Percentiles rank a stretch among this genome's conserved stretches.
Conservation (phyloP, 2,797 vertebrate species). For the Tarsius wallacei region DNA sequence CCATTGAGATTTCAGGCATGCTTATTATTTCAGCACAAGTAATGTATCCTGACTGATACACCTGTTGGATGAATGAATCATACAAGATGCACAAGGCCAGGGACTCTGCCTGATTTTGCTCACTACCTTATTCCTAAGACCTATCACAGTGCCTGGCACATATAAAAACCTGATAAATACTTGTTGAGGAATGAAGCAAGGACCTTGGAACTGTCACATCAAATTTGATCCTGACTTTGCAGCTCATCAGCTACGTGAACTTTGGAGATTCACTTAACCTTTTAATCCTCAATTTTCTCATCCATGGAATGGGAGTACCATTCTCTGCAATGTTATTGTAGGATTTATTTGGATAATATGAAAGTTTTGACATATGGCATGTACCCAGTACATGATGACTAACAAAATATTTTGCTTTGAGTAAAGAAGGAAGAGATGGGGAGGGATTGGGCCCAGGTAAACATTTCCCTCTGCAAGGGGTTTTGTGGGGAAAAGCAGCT, state of each 20-base stretch:
- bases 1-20: neutral
- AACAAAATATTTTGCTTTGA: conserved; percentile 9
- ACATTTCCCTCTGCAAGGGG: neutral
- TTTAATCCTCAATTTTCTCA: neutral
- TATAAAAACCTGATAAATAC: neutral
- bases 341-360: conserved; percentile 4
- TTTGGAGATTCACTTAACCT: neutral
- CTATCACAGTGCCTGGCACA: neutral
- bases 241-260: neutral
- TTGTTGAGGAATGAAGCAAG: neutral
- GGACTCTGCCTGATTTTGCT: neutral
- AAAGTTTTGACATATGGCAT: neutral
- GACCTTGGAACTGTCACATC: neutral
- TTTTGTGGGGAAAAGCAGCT: neutral
- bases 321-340: neutral
- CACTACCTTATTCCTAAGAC: neutral
- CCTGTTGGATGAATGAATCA: neutral
- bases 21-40: neutral
- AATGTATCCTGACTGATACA: neutral
- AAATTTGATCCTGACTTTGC: neutral
- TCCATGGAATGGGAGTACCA: neutral
- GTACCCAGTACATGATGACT: neutral
- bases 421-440: neutral
- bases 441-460: neutral
- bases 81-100: too few relatives aligned